Conservation (phyloP, 2,113 vertebrate species). For the Onychostruthus taczanowskii region DNA sequence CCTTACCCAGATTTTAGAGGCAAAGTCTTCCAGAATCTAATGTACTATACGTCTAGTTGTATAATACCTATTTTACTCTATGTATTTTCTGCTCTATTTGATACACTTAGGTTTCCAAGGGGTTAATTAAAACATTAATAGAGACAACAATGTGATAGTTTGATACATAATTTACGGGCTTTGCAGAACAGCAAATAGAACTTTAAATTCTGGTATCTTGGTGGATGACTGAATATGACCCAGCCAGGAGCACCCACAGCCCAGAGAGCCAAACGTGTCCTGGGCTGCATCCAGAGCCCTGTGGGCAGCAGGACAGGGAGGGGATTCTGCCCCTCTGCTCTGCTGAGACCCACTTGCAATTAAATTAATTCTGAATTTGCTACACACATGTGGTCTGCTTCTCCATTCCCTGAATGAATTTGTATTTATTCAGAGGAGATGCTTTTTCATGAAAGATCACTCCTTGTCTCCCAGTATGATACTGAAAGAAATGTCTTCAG, state of each 20-base stretch:
- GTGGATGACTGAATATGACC: neutral
- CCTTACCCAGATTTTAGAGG: neutral
- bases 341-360: neutral
- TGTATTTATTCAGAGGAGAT: neutral
- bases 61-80: neutral
- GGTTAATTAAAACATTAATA: neutral
- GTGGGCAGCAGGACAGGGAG: neutral
- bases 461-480: neutral
- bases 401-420: neutral
- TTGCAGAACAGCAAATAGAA: neutral
- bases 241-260: accelerated
- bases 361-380: neutral
- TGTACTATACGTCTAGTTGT: neutral
- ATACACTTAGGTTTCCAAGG: neutral
- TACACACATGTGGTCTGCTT: neutral
- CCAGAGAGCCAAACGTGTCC: neutral
- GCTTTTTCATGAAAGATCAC: neutral
- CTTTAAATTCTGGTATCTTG: neutral
- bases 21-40: neutral
- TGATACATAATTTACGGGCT: neutral
- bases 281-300: neutral
- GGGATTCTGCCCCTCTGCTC: neutral
- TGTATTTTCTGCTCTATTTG: neutral
- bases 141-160: neutral
- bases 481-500: neutral